Evolutionary conservation across 2,888 invertebrate species (phyloP).

Genomic region (Bombylius major): DNA sequence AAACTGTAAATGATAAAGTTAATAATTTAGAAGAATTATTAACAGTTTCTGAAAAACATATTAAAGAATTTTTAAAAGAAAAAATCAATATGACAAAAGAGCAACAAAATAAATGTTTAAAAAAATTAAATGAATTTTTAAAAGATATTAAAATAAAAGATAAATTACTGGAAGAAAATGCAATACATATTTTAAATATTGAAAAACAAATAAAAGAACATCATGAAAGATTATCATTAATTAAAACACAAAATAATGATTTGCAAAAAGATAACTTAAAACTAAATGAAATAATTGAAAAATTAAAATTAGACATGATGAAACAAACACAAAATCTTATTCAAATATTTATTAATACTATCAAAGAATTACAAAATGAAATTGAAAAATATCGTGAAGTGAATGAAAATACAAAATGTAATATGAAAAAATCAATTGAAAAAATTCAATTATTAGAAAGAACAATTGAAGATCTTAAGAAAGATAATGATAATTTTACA

Average conservation of each 20-base stretch:
- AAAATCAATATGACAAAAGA: not conserved
- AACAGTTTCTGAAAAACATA: not conserved
- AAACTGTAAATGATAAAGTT: not conserved
- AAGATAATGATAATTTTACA: not conserved
- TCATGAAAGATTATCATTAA: not conserved
- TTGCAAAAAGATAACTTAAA: not conserved
- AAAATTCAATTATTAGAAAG: not conserved
- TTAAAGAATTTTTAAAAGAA: not conserved
- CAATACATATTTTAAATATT: not conserved
- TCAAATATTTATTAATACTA: not conserved
- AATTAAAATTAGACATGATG: not conserved
- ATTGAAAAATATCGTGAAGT: not conserved
- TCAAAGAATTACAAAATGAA: not conserved
- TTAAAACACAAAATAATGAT: not conserved
- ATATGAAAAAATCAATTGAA: not conserved
- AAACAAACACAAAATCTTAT: not conserved
- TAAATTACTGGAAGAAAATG: not conserved
- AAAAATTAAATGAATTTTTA: conserved; percentile 7
- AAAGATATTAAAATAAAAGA: conserved; percentile 9
- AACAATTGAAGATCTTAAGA: not conserved
- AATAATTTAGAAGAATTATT: not conserved
- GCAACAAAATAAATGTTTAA: not conserved
- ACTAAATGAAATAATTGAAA: not conserved
- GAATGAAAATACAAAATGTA: not conserved
- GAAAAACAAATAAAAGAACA: not conserved